Conservation (phyloP, 2,888 invertebrate genomes). For the Andrena bucephala region DNA sequence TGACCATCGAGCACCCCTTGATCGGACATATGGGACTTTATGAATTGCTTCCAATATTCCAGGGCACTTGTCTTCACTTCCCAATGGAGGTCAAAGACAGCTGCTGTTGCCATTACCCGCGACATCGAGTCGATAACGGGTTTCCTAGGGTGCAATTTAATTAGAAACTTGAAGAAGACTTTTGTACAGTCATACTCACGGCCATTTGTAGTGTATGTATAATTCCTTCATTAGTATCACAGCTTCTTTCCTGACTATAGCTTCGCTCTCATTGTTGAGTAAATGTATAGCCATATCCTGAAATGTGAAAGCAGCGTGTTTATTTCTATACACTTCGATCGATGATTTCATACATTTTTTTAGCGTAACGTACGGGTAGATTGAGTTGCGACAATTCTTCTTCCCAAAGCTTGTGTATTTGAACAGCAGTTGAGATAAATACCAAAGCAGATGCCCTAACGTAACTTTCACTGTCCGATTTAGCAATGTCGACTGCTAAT, state of each 20-base stretch:
- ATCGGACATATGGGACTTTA: conserved; percentile 88
- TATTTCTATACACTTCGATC: conserved; percentile 77
- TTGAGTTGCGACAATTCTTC: conserved; percentile 87
- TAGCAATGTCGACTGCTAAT: conserved; percentile 88
- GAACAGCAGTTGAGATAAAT: conserved; percentile 89
- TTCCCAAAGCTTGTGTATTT: conserved; percentile 89
- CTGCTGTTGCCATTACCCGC: conserved; percentile 89
- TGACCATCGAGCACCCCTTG: conserved; percentile 94
- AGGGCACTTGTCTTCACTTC: conserved; percentile 92
- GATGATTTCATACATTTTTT: conserved; percentile 39
- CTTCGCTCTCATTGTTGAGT: conserved; percentile 90
- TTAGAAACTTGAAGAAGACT: conserved; percentile 4
- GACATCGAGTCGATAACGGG: conserved; percentile 87
- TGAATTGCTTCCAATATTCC: conserved; percentile 90
- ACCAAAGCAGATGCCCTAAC: conserved; percentile 91
- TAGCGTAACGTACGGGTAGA: conserved; percentile 86
- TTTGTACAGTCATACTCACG: conserved; percentile 76
- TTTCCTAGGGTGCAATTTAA: conserved; percentile 72
- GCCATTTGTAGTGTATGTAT: conserved; percentile 88
- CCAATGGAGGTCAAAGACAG: conserved; percentile 92
- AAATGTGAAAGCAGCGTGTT: conserved; percentile 71
- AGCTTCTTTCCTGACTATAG: conserved; percentile 91
- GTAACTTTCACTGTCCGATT: conserved; percentile 90
- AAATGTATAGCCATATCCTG: conserved; percentile 86
- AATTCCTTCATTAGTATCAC: conserved; percentile 89